A percentile compares a stretch with the other conserved stretches of the same genome.
Conservation (phyloP, 2,113 vertebrate species). For the Actenoides lindsayi region DNA sequence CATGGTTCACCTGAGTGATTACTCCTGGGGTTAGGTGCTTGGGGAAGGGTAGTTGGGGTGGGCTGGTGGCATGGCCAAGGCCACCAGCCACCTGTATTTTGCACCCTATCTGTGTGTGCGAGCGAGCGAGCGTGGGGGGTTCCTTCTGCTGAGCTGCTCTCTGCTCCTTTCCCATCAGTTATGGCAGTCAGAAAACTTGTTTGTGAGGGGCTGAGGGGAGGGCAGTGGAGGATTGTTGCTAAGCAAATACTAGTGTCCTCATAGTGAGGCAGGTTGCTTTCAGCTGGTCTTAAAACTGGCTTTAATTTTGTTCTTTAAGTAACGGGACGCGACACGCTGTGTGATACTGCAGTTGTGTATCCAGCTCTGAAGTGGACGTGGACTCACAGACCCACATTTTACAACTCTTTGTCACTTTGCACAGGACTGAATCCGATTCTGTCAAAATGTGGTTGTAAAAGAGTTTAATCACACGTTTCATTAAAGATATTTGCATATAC, state of each 20-base stretch:
- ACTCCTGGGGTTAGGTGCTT: not conserved
- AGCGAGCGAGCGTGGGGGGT: fast-evolving
- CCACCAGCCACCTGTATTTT: not conserved
- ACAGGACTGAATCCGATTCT: not conserved
- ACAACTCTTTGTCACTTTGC: not conserved
- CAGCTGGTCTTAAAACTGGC: not conserved
- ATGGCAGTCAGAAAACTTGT: not conserved
- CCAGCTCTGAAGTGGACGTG: not conserved
- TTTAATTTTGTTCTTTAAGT: not conserved
- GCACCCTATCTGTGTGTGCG: not conserved
- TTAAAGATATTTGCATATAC: not conserved
- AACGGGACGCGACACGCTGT: not conserved
- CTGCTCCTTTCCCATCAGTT: not conserved
- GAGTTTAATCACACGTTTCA: not conserved
- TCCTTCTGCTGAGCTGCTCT: not conserved
- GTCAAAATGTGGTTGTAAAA: not conserved
- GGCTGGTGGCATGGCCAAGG: not conserved
- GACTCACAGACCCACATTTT: not conserved
- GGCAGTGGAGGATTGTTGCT: not conserved
- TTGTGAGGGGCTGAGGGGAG: not conserved
- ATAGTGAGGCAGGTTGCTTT: not conserved
- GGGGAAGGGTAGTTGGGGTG: not conserved
- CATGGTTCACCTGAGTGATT: not conserved
- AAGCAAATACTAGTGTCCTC: not conserved
- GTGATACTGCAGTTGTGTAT: not conserved